Evolutionary conservation across 1,140 invertebrate species (phyloP).

Genomic region (Megalopta genalis): DNA sequence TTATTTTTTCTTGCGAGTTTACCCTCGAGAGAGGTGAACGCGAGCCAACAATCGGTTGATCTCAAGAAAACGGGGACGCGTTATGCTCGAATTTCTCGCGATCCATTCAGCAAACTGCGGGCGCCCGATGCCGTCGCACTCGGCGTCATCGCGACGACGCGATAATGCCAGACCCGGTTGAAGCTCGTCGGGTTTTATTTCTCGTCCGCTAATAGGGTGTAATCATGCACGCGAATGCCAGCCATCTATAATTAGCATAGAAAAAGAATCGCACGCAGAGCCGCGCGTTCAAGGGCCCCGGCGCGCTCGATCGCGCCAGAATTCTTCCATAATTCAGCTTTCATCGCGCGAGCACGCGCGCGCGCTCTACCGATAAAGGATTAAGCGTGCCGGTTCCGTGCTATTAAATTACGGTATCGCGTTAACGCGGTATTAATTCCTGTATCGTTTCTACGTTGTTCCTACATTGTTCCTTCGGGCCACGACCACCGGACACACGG

Average conservation of each 20-base stretch:
- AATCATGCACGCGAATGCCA: conserved; percentile 19
- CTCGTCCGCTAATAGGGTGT: background rate
- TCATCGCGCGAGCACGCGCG: background rate
- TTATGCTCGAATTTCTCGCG: background rate
- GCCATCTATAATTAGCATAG: conserved; percentile 7
- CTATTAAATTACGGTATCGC: conserved; percentile 24
- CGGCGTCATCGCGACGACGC: background rate
- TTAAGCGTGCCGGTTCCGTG: conserved; percentile 6
- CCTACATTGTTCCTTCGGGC: too few species aligned
- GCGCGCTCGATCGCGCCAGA: background rate
- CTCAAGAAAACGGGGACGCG: background rate
- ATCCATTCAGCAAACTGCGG: background rate
- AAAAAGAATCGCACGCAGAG: background rate
- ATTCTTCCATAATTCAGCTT: background rate
- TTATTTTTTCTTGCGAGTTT: too few species aligned
- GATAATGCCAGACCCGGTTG: background rate
- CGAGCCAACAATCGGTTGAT: too few species aligned
- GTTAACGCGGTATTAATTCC: conserved; percentile 20
- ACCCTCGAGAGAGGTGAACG: too few species aligned
- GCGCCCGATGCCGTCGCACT: background rate
- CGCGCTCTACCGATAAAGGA: conserved; percentile 1
- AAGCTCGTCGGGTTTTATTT: background rate
- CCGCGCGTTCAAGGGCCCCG: background rate
- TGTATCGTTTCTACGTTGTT: background rate
- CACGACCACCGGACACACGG: too few species aligned